phyloP scores from a whole-genome alignment of 2,888 invertebrate genomes.

The Drosophila atripex region DNA sequence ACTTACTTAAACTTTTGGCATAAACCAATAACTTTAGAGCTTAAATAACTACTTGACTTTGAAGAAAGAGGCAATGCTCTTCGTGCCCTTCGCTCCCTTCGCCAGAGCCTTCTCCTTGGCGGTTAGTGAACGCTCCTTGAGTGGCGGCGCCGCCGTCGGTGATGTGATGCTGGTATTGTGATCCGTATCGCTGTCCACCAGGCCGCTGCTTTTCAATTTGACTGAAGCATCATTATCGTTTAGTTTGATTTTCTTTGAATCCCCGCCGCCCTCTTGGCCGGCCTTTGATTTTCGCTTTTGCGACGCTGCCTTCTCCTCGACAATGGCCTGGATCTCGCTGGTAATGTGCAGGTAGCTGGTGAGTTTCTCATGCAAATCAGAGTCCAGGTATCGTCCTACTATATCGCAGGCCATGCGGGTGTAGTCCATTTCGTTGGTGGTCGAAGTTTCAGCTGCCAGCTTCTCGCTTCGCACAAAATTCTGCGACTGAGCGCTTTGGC shows the following conservation, averaged over 20 bases:
- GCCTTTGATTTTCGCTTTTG: constrained; percentile 86
- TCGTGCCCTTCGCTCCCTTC: constrained; percentile 91
- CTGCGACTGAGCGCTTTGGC: constrained; percentile 89
- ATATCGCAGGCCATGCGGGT: constrained; percentile 88
- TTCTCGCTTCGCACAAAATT: constrained; percentile 89
- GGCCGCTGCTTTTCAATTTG: constrained; percentile 75
- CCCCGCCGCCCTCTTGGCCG: constrained; percentile 49
- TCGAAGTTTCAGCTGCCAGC: constrained; percentile 82
- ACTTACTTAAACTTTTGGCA: neutral
- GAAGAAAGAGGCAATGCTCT: constrained; percentile 92
- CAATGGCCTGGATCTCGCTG: constrained; percentile 73
- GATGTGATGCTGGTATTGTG: constrained; percentile 36
- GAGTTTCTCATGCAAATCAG: constrained; percentile 88
- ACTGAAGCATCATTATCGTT: constrained; percentile 80
- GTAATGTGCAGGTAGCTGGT: constrained; percentile 86
- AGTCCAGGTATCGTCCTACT: constrained; percentile 90
- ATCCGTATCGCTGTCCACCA: constrained; percentile 61
- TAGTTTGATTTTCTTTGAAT: constrained; percentile 84
- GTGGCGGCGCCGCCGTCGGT: constrained; percentile 43
- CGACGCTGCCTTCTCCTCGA: constrained; percentile 84
- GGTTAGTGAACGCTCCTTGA: constrained; percentile 84
- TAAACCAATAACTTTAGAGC: neutral
- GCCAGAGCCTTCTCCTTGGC: constrained; percentile 89
- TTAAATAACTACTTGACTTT: constrained; percentile 77
- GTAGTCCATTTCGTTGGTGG: constrained; percentile 73